Base-by-base conservation (phyloP, 2,888 invertebrate genomes). In the Ypsolopha sequella region DNA sequence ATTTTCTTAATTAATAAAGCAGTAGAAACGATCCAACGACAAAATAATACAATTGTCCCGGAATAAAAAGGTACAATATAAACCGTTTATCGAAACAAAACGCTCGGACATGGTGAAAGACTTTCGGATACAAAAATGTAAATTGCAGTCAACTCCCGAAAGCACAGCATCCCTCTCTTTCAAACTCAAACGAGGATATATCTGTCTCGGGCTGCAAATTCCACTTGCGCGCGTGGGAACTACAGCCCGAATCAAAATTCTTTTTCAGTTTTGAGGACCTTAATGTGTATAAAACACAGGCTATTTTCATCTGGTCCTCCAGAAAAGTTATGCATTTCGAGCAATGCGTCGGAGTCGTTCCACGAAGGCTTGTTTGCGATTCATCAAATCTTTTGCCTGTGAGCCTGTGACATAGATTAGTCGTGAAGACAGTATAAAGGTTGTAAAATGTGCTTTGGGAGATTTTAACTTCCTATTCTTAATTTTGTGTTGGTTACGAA, bases 201-300 rank as follows among this genome's bases (percentile, higher is more conserved):
- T 60, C 54, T 58, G 60, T 68, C 68, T 63, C 62, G 61, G 58
- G 64, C 70, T 59, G 65, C 61, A 59, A 75, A 73, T 76, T 70
- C 74, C 66, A 70, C 59, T 54, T 60, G 62, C 65, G 66, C 71
- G 70, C 81, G 84, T 84, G 85, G 81, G 85, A 85, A 84, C 70
- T 24, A 24, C 24, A 24, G 24, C 24, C 24, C 4, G 24, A 24
- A 24, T 24, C 24, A 24, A 24, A 24, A 24, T 24, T 24, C 24
- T 24, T 24, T 24, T 24, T 4, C 24, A 24, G 24, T 24, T 24
- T 24, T 24, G 24, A 24, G 4, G 24, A 24, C 24, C 24, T 24
- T 24, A 24, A 24, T 24, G 24, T 24, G 24, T 24, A 3, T 24
- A 24, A 24, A 24, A 24, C 24, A 24, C 24, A 24, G 24, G 24